Evolutionary conservation across 1,140 invertebrate genomes (phyloP).

Genomic region (Antheraea pernyi): DNA sequence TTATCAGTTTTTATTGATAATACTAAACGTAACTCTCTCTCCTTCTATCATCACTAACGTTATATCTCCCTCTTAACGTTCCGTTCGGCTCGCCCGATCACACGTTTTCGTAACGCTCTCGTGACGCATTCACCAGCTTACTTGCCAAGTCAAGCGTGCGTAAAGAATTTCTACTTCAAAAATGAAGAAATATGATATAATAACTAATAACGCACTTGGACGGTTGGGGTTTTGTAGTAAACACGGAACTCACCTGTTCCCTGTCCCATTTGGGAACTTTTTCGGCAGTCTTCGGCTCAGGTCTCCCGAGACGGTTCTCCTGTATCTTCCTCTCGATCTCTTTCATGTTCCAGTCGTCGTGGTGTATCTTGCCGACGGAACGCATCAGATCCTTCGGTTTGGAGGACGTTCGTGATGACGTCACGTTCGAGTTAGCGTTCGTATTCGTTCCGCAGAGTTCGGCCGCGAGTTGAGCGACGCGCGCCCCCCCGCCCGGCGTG

Average conservation of each 20-base stretch:
- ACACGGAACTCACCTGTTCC: slow-evolving; percentile 81
- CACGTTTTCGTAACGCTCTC: too few species aligned
- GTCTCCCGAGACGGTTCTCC: slow-evolving; percentile 88
- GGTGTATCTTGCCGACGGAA: slow-evolving; percentile 94
- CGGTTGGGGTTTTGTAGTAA: neutral
- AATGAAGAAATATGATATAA: too few species aligned
- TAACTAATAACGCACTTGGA: too few species aligned
- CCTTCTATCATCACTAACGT: too few species aligned
- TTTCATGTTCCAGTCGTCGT: slow-evolving; percentile 95
- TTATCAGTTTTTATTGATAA: too few species aligned
- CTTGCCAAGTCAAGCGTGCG: too few species aligned
- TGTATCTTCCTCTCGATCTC: slow-evolving; percentile 95
- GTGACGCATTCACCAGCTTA: too few species aligned
- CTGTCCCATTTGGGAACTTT: slow-evolving; percentile 94
- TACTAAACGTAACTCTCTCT: too few species aligned
- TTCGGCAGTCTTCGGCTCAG: slow-evolving; percentile 84
- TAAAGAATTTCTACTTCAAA: too few species aligned
- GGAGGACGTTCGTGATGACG: slow-evolving; percentile 81
- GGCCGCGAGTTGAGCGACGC: slow-evolving; percentile 83
- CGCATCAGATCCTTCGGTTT: slow-evolving; percentile 92
- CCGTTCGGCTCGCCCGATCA: too few species aligned
- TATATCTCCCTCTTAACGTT: too few species aligned
- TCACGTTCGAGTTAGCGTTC: slow-evolving; percentile 38
- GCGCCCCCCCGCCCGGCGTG: slow-evolving; percentile 66
- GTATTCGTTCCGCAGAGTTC: slow-evolving; percentile 60